These are phyloP conservation scores for Zonitis immaculata DNA, from an alignment of 2,888 invertebrate species.

Conservation along the genomic window DNA sequence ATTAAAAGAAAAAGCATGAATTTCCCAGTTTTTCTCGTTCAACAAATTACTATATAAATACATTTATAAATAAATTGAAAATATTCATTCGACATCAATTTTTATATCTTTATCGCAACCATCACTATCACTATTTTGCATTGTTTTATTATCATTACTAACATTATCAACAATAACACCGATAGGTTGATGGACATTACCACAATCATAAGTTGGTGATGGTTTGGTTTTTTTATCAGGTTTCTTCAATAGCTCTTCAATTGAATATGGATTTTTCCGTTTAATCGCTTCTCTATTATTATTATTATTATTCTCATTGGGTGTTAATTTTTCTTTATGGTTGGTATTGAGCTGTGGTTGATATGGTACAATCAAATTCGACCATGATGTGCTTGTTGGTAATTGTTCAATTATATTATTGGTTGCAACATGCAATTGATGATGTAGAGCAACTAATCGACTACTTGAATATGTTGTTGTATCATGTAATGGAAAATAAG, in stretches of 20 bases:
- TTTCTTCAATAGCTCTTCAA: conserved; percentile 79
- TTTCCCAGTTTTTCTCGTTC: no score
- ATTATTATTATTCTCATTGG: conserved; percentile 24
- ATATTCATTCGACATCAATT: conserved; percentile 37
- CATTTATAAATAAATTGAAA: no score
- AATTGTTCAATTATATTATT: conserved; percentile 36
- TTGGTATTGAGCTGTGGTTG: no score
- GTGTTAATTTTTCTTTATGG: conserved; percentile 30
- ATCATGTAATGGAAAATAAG: conserved; percentile 39
- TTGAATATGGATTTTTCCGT: conserved; percentile 81
- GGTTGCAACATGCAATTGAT: conserved; percentile 49
- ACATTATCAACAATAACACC: conserved; percentile 32
- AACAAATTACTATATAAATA: no score
- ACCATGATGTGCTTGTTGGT: conserved; percentile 49
- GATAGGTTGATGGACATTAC: conserved; percentile 36
- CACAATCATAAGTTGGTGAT: conserved; percentile 15
- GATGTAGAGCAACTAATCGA: conserved; percentile 54
- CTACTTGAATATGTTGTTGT: conserved; percentile 44
- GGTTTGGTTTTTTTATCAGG: conserved; percentile 60
- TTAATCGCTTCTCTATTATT: conserved; percentile 42
- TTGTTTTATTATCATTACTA: conserved; percentile 15
- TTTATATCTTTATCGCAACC: conserved; percentile 34
- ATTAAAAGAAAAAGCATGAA: not conserved
- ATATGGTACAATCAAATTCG: conserved; percentile 57
- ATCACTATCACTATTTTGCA: conserved; percentile 28